Percentiles rank a stretch among this genome's conserved stretches.
Conservation (phyloP, 2,888 invertebrate species). For the Timandra comae region DNA sequence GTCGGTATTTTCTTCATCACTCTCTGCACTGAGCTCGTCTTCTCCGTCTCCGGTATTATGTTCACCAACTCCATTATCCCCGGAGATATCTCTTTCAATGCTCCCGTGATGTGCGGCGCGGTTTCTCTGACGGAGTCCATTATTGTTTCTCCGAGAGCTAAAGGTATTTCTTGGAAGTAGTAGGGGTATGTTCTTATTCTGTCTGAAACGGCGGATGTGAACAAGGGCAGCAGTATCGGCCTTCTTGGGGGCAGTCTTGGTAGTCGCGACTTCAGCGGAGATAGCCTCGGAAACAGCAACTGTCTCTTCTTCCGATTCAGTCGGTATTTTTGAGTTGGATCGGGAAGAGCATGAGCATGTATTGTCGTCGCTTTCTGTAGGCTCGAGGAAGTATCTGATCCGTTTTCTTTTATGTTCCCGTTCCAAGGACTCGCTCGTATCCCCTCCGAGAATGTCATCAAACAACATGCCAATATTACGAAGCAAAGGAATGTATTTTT, state of each 20-base stretch:
- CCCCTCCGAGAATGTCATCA: constrained; percentile 54
- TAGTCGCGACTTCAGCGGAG: constrained; percentile 42
- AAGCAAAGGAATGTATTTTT: constrained; percentile 59
- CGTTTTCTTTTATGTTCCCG: constrained; percentile 31
- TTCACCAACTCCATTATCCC: constrained; percentile 67
- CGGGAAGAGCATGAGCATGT: constrained; percentile 36
- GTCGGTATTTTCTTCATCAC: constrained; percentile 59
- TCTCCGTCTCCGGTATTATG: constrained; percentile 51
- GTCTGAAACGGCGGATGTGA: constrained; percentile 64
- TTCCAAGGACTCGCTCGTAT: constrained; percentile 41
- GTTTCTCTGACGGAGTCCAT: constrained; percentile 65
- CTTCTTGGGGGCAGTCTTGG: constrained; percentile 50
- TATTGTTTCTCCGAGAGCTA: constrained; percentile 65
- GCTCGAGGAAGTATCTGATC: constrained; percentile 21
- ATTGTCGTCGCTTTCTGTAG: constrained; percentile 25
- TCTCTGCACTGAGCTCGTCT: constrained; percentile 46
- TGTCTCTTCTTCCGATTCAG: constrained; percentile 55
- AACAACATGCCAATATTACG: constrained; percentile 59
- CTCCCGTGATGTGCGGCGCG: constrained; percentile 64
- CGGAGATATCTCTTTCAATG: constrained; percentile 64
- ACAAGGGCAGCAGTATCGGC: constrained; percentile 56
- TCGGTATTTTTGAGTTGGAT: too few species aligned
- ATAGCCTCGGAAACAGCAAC: constrained; percentile 47
- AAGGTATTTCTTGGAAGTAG: constrained; percentile 68
- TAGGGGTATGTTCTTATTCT: constrained; percentile 66